Evolutionary conservation across 1,140 invertebrate genomes (phyloP).

Genomic region (Caerostris extrusa): DNA sequence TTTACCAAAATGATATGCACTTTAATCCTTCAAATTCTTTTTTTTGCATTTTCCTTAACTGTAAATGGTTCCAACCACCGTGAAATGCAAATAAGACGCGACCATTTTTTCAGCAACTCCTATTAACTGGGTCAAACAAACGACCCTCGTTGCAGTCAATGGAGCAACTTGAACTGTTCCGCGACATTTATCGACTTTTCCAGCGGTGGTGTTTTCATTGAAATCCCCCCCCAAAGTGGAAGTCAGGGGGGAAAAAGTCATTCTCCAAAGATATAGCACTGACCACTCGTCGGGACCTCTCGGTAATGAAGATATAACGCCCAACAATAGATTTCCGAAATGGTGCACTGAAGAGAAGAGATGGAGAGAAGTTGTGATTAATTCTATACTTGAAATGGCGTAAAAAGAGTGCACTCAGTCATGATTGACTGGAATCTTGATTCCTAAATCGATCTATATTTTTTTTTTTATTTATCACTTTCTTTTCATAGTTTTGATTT

Average conservation of each 20-base stretch:
- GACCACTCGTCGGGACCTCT: neutral
- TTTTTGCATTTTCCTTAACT: no score
- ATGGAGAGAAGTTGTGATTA: constrained; percentile 16
- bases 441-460: constrained; percentile 8
- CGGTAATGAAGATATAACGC: constrained; percentile 42
- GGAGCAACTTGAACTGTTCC: neutral
- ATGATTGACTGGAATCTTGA: neutral
- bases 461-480: neutral
- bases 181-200: constrained; percentile 4
- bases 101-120: neutral
- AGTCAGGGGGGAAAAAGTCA: neutral
- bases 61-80: no score
- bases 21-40: no score
- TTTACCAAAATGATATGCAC: no score
- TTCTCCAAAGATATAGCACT: neutral
- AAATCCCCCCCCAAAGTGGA: neutral
- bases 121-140: neutral
- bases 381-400: constrained; percentile 26
- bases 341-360: neutral
- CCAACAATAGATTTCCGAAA: constrained; percentile 45
- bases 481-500: neutral
- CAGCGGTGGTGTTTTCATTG: neutral
- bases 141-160: neutral
- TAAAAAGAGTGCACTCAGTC: constrained; percentile 32
- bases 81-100: neutral